Evolutionary conservation across 2,113 vertebrate genomes (phyloP).

Genomic region (Centrocercus urophasianus): DNA sequence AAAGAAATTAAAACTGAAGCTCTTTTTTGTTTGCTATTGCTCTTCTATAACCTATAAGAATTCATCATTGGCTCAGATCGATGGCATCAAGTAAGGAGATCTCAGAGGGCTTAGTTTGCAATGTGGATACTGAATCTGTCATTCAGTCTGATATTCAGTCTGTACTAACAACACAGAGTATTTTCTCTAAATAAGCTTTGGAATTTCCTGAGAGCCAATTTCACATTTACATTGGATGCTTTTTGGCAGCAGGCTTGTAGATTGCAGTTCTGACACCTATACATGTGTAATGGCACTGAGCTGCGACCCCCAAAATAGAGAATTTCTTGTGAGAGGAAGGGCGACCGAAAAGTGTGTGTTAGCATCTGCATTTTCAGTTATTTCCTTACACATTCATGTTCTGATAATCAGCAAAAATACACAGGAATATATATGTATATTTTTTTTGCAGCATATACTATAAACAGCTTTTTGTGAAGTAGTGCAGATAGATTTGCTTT

Average conservation of each 20-base stretch:
- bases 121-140: neutral
- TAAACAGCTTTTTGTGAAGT: neutral
- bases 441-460: neutral
- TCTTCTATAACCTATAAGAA: neutral
- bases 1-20: neutral
- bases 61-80: neutral
- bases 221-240: neutral
- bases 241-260: neutral
- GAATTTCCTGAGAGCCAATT: neutral
- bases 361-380: neutral
- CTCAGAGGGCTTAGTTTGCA: neutral
- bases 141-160: neutral
- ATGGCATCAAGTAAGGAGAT: neutral
- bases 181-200: neutral
- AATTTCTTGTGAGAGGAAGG: neutral
- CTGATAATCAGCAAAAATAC: neutral
- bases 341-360: neutral
- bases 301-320: neutral
- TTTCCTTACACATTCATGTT: neutral
- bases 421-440: neutral
- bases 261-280: neutral
- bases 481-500: neutral
- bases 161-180: neutral
- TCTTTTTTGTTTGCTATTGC: neutral
- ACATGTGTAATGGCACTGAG: fast-evolving